Evolutionary conservation across 2,797 vertebrate species (phyloP).

Genomic region (Alcedo quadribrachys): DNA sequence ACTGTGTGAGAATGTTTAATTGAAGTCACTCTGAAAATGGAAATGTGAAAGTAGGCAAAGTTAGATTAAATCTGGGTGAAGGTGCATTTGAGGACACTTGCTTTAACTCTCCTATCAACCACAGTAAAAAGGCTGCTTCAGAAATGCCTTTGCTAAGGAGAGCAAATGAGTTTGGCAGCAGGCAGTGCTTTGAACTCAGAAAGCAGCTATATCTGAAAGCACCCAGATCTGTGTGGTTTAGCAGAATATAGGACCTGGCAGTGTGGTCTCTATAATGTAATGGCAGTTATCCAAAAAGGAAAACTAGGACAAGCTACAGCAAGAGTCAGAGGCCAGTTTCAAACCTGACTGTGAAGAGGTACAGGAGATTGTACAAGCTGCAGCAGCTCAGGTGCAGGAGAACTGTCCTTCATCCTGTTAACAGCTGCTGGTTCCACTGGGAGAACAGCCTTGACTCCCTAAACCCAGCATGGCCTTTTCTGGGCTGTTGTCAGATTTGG

Average conservation of each 20-base stretch:
- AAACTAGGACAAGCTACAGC: slow-evolving; percentile 25
- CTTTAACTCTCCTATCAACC: background rate
- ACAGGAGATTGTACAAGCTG: background rate
- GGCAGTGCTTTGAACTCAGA: slow-evolving; percentile 8
- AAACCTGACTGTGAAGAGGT: background rate
- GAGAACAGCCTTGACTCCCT: background rate
- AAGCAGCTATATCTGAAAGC: background rate
- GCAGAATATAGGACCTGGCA: background rate
- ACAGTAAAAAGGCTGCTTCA: background rate
- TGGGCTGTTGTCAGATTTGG: background rate
- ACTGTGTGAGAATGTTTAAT: background rate
- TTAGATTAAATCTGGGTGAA: background rate
- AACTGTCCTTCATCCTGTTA: background rate
- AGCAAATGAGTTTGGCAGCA: slow-evolving; percentile 12
- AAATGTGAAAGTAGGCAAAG: background rate
- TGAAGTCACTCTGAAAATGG: background rate
- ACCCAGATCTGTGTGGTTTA: slow-evolving; percentile 4
- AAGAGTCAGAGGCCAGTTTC: background rate
- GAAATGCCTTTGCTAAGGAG: background rate
- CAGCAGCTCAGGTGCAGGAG: background rate
- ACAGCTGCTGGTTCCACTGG: background rate
- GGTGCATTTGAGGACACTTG: slow-evolving; percentile 29
- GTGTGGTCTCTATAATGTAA: background rate
- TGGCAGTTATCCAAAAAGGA: slow-evolving; percentile 11
- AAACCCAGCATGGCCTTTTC: background rate